Evolutionary conservation across 2,888 invertebrate genomes (phyloP), one percentile per base, ranked within the genome.

Genomic region (Halocaridina rubra): DNA sequence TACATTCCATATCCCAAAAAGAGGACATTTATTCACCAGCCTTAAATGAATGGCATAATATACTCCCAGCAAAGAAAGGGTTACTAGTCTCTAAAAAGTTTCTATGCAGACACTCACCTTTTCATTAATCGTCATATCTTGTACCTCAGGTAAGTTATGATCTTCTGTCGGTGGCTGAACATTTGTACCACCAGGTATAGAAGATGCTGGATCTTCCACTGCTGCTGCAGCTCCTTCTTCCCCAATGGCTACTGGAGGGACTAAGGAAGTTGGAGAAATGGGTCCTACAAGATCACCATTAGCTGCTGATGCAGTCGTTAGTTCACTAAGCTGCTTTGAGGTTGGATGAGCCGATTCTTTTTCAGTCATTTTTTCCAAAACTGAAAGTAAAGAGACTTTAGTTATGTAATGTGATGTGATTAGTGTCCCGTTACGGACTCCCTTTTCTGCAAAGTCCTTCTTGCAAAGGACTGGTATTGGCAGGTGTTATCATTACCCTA

Each of bases 311-410:
- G 84, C 74, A 10, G 77, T 77, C 4, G 90, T 90, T 69, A 91
- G 86, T 80, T 90, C 89, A 79, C 89, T 89, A 46, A 91, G 88
- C 82, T 91, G 90, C 59, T 90, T 90, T 4, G 86, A 89, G 87
- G 92, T 90, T 24, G 95, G 96, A 92, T 98, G 97, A 0, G 98
- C 98, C 0, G 96, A 96, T 90, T 97, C 96, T 84, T 95, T 94
- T 91, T 98, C 98, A 3, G 99, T 99, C 96, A 98, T 98, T 89
- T 95, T 95, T 78, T 95, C 95, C 88, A 97, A 95, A 22, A 94
- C 95, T 94, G 84, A 82, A 78, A 78, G 0, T 10, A 4, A 46
- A 16, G 16, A 22, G n/a, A n/a, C n/a, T n/a, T n/a, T n/a, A n/a
- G n/a, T n/a, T n/a, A n/a, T n/a, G n/a, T n/a, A n/a, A n/a, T n/a